Conservation (phyloP, 2,888 invertebrate species). For the Stomorhina lunata region DNA sequence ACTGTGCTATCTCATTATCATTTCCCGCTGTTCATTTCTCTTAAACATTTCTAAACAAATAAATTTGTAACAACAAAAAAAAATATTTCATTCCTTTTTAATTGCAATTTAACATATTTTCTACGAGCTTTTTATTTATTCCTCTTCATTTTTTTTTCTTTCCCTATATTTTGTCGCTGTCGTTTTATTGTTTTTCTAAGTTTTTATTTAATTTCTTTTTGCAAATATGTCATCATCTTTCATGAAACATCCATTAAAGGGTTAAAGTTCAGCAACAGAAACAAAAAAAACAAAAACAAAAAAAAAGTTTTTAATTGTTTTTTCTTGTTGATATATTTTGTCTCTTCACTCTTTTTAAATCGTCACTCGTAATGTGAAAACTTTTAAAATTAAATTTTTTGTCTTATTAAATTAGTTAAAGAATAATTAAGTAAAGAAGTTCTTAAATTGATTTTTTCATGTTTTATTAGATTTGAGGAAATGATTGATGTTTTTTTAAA, state of each 20-base stretch:
- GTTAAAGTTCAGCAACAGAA: slow-evolving; percentile 63
- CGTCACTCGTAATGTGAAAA: slow-evolving; percentile 10
- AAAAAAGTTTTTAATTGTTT: slow-evolving; percentile 41
- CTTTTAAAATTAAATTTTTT: slow-evolving; percentile 28
- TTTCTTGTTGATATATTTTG: background rate
- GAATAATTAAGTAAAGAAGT: slow-evolving; percentile 6
- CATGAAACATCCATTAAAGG: slow-evolving; percentile 46
- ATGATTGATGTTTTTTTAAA: slow-evolving; percentile 36
- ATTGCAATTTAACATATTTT: slow-evolving; percentile 6
- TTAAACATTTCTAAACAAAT: too few species aligned
- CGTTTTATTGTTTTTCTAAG: background rate
- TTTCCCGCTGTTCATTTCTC: too few species aligned
- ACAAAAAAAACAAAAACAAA: too few species aligned
- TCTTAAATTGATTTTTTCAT: background rate
- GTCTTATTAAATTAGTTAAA: slow-evolving; percentile 43
- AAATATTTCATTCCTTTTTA: slow-evolving; percentile 36
- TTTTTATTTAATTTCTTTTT: slow-evolving; percentile 13
- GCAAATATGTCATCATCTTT: slow-evolving; percentile 31
- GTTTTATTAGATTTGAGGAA: background rate
- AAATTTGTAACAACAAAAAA: background rate
- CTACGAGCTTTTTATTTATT: background rate
- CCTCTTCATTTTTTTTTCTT: background rate
- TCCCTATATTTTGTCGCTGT: slow-evolving; percentile 33
- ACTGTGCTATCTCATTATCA: background rate
- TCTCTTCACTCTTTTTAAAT: background rate